A percentile compares a stretch with the other conserved stretches of the same genome.
Evolutionary conservation across 2,113 vertebrate genomes (phyloP).

Genomic region (Thermophis baileyi): DNA sequence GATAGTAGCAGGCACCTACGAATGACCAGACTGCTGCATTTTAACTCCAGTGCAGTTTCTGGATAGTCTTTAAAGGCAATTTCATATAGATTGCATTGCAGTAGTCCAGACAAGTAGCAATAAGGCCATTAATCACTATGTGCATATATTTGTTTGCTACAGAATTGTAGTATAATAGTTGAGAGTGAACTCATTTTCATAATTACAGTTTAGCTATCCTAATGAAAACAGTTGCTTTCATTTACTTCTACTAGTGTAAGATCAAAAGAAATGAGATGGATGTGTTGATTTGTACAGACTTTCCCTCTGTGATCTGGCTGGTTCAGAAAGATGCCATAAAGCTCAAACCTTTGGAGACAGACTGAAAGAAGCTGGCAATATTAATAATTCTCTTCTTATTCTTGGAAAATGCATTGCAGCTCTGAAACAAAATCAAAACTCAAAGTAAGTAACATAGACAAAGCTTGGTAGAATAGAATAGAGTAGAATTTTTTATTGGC

Average conservation of each 20-base stretch:
- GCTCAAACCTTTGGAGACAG: constrained; percentile 83
- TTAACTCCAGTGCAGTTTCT: not conserved
- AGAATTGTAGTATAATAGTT: not conserved
- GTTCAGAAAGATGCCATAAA: constrained; percentile 87
- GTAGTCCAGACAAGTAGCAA: not conserved
- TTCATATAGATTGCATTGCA: not conserved
- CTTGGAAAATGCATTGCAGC: constrained; percentile 87
- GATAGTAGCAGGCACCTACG: not conserved
- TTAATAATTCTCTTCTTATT: constrained; percentile 88
- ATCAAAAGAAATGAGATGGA: not conserved
- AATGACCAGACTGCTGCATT: not conserved
- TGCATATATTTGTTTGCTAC: not conserved
- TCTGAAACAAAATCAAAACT: constrained; percentile 78
- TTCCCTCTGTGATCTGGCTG: constrained; percentile 87
- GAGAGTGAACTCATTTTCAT: not conserved
- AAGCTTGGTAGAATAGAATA: too few relatives aligned
- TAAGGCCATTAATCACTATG: not conserved
- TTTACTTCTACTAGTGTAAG: not conserved
- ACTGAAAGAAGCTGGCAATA: constrained; percentile 88
- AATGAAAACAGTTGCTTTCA: not conserved
- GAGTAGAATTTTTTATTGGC: too few relatives aligned
- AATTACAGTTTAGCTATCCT: not conserved
- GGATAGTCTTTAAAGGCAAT: not conserved
- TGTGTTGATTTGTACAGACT: constrained; percentile 63
- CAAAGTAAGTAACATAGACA: constrained; percentile 68